These are phyloP conservation scores for Caenorhabditis sp. DNA, from an alignment of 2,888 invertebrate species.

Conservation along the genomic window DNA sequence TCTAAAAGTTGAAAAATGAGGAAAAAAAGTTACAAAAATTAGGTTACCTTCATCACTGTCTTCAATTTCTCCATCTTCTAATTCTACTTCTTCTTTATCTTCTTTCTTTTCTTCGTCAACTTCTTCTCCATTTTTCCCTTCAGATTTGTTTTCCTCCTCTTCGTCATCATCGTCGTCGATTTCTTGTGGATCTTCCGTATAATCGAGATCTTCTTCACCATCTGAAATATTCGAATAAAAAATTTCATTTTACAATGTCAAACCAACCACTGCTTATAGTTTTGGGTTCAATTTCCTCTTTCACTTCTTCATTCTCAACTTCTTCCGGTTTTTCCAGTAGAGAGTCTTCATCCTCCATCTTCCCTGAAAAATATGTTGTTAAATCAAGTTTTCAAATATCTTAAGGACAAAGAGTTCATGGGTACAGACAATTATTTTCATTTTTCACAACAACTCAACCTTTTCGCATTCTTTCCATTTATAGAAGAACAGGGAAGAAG, in stretches of 20 bases:
- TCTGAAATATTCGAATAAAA: not conserved
- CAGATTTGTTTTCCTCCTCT: slow-evolving; percentile 1
- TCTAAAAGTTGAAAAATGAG: not conserved
- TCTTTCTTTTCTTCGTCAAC: slow-evolving; percentile 2
- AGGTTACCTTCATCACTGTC: slow-evolving; percentile 10
- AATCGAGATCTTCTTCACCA: not conserved
- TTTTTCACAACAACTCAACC: slow-evolving; percentile 3
- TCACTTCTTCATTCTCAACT: not conserved
- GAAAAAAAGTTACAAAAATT: not conserved
- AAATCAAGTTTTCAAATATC: not conserved
- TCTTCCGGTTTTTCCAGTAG: slow-evolving; percentile 13
- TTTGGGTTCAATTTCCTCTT: not conserved
- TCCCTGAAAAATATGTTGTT: not conserved
- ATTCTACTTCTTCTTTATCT: slow-evolving; percentile 8
- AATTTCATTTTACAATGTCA: not conserved
- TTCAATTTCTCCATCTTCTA: slow-evolving; percentile 17
- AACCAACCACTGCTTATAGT: not conserved
- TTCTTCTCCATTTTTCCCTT: not conserved
- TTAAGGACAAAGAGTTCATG: not conserved
- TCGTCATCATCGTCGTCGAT: not conserved
- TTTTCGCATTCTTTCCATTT: not conserved
- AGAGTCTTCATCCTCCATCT: slow-evolving; percentile 38
- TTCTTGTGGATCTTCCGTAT: slow-evolving; percentile 5
- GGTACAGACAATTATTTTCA: not conserved
- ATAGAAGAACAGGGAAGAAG: not conserved